Percentiles rank a stretch among this genome's conserved stretches.
These are phyloP conservation scores for Nymphalis polychloros DNA, from an alignment of 2,888 invertebrate genomes.

Conservation along the genomic window DNA sequence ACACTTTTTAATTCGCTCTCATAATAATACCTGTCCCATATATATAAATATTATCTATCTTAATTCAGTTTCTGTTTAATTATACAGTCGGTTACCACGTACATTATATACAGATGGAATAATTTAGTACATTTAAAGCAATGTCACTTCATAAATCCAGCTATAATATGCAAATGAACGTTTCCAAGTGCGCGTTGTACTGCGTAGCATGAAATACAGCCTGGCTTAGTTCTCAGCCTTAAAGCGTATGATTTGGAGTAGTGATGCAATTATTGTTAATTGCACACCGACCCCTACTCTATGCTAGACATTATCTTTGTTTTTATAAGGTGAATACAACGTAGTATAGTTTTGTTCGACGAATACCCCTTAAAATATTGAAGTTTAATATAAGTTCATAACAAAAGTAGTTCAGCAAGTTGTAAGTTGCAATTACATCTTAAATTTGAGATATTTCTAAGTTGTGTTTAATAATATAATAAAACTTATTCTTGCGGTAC, in stretches of 20 bases:
- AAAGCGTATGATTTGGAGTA: constrained; percentile 12
- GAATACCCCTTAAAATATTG: too few relatives aligned
- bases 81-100: constrained; percentile 4
- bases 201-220: constrained; percentile 14
- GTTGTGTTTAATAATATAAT: too few relatives aligned
- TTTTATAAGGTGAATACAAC: not conserved
- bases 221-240: constrained; percentile 13
- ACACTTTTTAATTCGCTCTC: not conserved
- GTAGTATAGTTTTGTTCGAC: too few relatives aligned
- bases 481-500: too few relatives aligned
- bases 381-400: too few relatives aligned
- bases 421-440: too few relatives aligned
- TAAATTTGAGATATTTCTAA: too few relatives aligned
- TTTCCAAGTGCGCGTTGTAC: constrained; percentile 19
- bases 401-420: too few relatives aligned
- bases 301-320: not conserved
- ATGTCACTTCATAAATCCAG: constrained; percentile 23
- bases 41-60: not conserved
- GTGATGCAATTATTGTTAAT: constrained; percentile 7
- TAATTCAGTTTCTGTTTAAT: constrained; percentile 2
- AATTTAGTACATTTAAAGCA: constrained; percentile 23
- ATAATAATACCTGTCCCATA: not conserved
- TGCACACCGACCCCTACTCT: too few relatives aligned
- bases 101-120: constrained; percentile 17
- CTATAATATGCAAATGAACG: constrained; percentile 29